These are phyloP conservation scores for Bombyx huttoni DNA, from an alignment of 2,888 invertebrate genomes.

Conservation along the genomic window DNA sequence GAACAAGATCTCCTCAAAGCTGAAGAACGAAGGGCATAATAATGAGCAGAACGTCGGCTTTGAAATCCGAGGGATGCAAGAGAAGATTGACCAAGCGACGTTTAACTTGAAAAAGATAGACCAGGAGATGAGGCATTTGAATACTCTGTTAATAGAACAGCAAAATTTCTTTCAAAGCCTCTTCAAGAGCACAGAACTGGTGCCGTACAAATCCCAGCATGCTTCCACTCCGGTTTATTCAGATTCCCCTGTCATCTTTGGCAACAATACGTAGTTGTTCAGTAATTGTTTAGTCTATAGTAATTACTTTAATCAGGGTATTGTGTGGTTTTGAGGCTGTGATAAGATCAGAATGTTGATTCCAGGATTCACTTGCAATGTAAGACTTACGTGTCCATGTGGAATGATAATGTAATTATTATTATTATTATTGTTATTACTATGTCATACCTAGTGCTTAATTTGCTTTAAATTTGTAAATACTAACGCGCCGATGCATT, in stretches of 20 bases:
- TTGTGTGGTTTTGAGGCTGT: not conserved
- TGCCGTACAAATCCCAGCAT: conserved; percentile 27
- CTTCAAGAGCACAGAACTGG: conserved; percentile 31
- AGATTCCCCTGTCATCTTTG: conserved; percentile 47
- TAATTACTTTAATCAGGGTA: not conserved
- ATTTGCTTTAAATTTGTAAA: no score
- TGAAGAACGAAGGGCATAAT: conserved; percentile 67
- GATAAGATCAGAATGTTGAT: not conserved
- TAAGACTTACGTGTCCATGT: no score
- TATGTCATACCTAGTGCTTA: no score
- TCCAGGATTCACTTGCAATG: not conserved
- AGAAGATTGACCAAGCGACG: conserved; percentile 78
- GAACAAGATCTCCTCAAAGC: conserved; percentile 74
- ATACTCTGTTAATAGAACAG: conserved; percentile 58
- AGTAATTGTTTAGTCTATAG: conserved; percentile 15
- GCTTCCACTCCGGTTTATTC: conserved; percentile 29
- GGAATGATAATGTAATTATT: no score
- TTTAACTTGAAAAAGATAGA: conserved; percentile 79
- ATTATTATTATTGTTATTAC: no score
- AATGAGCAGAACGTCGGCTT: conserved; percentile 64
- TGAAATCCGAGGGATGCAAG: conserved; percentile 75
- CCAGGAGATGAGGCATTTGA: conserved; percentile 78
- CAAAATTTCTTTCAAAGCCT: conserved; percentile 48
- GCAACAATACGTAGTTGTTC: conserved; percentile 20
- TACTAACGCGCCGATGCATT: no score